phyloP scores from a whole-genome alignment of 2,888 invertebrate species.

The Cephus sareptanus region DNA sequence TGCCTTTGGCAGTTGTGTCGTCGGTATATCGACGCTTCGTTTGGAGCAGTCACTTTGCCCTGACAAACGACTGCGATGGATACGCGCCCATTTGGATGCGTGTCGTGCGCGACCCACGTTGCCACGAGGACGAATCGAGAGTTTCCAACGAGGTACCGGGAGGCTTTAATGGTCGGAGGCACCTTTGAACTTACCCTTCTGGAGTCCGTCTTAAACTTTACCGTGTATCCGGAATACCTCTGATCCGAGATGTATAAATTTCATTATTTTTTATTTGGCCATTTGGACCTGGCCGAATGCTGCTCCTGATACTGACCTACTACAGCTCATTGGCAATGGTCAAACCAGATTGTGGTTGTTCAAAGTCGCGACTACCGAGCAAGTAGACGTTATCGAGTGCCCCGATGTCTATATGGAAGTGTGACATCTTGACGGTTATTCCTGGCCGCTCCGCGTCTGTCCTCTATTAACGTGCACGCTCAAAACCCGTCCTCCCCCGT shows the following conservation, averaged over 20 bases:
- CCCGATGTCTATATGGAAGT: slow-evolving; percentile 62
- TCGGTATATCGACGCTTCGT: slow-evolving; percentile 54
- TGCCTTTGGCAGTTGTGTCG: slow-evolving; percentile 47
- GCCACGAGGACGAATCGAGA: neutral
- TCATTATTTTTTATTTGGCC: neutral
- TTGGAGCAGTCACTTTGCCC: slow-evolving; percentile 47
- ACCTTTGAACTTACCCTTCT: neutral
- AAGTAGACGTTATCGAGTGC: slow-evolving; percentile 18
- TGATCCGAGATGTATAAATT: neutral
- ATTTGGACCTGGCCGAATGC: neutral
- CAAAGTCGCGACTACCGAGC: neutral
- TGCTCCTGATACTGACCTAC: neutral
- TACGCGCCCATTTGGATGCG: slow-evolving; percentile 15
- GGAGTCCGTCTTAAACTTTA: neutral
- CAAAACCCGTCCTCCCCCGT: slow-evolving; percentile 31
- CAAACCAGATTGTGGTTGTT: neutral
- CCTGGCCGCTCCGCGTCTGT: slow-evolving; percentile 55
- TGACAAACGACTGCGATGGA: slow-evolving; percentile 45
- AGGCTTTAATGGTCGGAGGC: neutral
- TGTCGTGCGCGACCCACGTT: neutral
- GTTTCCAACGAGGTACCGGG: neutral
- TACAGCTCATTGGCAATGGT: neutral
- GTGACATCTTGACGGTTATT: slow-evolving; percentile 65
- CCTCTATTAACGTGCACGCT: slow-evolving; percentile 52
- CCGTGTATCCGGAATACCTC: neutral